Base-by-base conservation (phyloP, 2,113 vertebrate genomes). In the Terrapene triunguis region DNA sequence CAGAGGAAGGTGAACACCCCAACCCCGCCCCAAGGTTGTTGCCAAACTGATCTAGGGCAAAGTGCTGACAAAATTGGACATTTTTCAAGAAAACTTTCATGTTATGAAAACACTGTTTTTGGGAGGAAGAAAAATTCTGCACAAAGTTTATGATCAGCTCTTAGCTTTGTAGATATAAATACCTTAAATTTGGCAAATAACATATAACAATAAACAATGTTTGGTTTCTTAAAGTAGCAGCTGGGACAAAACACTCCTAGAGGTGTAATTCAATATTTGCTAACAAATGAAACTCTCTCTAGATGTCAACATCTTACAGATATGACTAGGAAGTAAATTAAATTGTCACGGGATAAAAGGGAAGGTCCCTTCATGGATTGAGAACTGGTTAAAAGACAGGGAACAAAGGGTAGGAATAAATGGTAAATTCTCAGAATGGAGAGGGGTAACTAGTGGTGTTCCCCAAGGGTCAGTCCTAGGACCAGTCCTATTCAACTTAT, bases 81-180 rank as follows among this genome's bases (percentile, higher is more conserved):
- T 74, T 74, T 74, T 74, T 42, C 17, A 42, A 74, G 69, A 42
- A 38, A 74, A 42, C 21, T 42, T 38, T 42, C 35, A 27, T 57
- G 24, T 57, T 27, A 27, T 57, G 55, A 57, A 57, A 55, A 55
- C 27, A 6, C 59, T 62, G 29, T 6, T 62, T 35, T 32, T 1
- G 27, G 90, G 84, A 91, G 94, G 90, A 87, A 72, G 89, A 94
- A 74, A 92, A 89, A 50, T 86, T 55, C 82, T 92, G 80, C 80
- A 81, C 84, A 85, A 95, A 55, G 76, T 38, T 74, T 42, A 11
- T 90, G 87, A 93, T 96, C 94, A 92, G 47, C 48, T 92, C 85
- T 92, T 53, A 25, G 51, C 93, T 97, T 92, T 94, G 95, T 92
- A 96, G 95, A 84, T 85, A 82, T 53, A 95, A 97, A 89, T 80